Evolutionary conservation across 2,113 vertebrate species (phyloP).

Genomic region (Nyctereutes procyonoides): DNA sequence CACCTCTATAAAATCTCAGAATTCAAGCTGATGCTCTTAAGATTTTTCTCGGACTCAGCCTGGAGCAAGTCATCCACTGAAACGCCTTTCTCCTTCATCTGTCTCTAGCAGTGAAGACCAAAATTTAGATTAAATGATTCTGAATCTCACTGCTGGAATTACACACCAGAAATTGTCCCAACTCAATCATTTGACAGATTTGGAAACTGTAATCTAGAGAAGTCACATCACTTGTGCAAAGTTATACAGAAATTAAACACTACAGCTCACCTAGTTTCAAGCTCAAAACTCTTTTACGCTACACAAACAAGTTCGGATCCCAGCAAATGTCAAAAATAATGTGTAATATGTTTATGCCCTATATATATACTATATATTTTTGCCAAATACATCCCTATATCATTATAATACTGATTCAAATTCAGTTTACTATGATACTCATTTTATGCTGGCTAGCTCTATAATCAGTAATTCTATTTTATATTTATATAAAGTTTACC

Average conservation of each 20-base stretch:
- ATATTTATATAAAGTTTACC: constrained; percentile 12
- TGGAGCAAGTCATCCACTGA: background rate
- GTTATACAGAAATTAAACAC: background rate
- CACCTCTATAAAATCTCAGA: background rate
- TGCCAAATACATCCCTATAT: background rate
- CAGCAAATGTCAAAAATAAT: background rate
- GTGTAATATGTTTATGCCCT: background rate
- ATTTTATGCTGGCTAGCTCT: constrained; percentile 4
- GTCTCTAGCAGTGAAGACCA: background rate
- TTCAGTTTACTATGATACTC: background rate
- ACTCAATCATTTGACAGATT: background rate
- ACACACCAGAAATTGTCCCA: background rate
- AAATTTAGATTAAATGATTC: constrained; percentile 23
- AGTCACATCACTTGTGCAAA: constrained; percentile 5
- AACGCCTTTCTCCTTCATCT: background rate
- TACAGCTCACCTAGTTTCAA: background rate
- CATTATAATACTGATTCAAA: background rate
- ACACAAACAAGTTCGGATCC: background rate
- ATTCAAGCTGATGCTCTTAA: constrained; percentile 6
- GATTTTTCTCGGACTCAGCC: background rate
- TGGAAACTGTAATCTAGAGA: constrained; percentile 20
- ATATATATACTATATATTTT: background rate
- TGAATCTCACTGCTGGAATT: background rate
- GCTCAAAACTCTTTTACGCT: background rate
- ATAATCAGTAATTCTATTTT: background rate